Conservation (phyloP, 2,113 vertebrate genomes). For the Gnathonemus longibarbis region DNA sequence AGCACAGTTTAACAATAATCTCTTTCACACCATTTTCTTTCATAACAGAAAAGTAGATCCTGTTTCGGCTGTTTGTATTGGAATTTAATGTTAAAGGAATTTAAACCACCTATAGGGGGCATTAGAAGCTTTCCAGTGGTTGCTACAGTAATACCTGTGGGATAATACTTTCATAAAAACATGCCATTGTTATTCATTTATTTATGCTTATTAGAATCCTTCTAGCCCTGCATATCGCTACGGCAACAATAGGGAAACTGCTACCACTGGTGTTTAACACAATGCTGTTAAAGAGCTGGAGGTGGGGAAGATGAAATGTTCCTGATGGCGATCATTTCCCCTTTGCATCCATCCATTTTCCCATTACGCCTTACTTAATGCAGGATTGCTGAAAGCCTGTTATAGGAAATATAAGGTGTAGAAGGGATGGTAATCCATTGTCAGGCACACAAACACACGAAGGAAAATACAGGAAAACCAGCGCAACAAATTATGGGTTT, state of each 20-base stretch:
- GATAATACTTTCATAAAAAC: neutral
- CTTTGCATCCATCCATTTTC: neutral
- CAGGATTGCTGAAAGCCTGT: neutral
- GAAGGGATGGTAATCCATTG: neutral
- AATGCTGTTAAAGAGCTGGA: neutral
- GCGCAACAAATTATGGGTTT: neutral
- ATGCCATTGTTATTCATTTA: neutral
- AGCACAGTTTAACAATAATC: neutral
- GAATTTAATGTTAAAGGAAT: neutral
- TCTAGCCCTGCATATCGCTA: neutral
- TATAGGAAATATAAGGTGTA: neutral
- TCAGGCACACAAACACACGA: neutral
- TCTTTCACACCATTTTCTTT: neutral
- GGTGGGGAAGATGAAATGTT: neutral
- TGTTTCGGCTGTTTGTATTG: neutral
- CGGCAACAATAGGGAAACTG: neutral
- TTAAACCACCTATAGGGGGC: neutral
- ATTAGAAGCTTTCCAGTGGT: neutral
- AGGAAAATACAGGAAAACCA: neutral
- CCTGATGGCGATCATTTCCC: neutral
- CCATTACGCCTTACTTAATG: neutral
- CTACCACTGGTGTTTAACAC: neutral
- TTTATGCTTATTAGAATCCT: neutral
- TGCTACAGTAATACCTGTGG: neutral
- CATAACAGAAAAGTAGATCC: neutral